These are phyloP conservation scores for Papilio aristodemus DNA, from an alignment of 1,140 invertebrate species.

Conservation along the genomic window DNA sequence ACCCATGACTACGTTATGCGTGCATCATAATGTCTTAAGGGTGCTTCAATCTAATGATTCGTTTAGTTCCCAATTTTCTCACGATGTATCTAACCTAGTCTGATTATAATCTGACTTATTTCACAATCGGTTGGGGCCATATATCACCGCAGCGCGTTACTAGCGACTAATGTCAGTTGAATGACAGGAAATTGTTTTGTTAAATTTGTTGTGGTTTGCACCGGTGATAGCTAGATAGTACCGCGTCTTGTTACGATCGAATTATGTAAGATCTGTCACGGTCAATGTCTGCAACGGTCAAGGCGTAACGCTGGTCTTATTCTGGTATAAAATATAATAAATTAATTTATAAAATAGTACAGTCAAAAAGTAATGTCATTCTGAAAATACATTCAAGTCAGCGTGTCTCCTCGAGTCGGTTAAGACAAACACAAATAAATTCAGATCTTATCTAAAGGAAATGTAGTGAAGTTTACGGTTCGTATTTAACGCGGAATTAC, in stretches of 20 bases:
- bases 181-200: conserved; percentile 21
- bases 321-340: background rate
- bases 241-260: background rate
- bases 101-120: too few relatives aligned
- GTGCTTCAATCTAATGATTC: too few relatives aligned
- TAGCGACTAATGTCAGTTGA: background rate
- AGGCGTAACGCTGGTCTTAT: background rate
- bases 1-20: too few relatives aligned
- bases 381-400: too few relatives aligned
- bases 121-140: too few relatives aligned
- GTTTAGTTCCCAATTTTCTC: too few relatives aligned
- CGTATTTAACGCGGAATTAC: conserved; percentile 15
- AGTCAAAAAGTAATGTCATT: too few relatives aligned
- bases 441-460: conserved; percentile 15
- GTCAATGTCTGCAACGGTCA: conserved; percentile 9
- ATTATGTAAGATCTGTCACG: conserved; percentile 12
- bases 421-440: conserved; percentile 12
- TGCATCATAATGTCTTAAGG: too few relatives aligned
- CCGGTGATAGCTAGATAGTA: background rate
- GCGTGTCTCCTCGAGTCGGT: background rate
- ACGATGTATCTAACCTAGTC: too few relatives aligned
- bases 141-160: background rate
- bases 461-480: conserved; percentile 15
- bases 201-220: conserved; percentile 14
- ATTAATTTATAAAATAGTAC: background rate